phyloP scores from a whole-genome alignment of 2,113 vertebrate species.

The Noturus placidus region DNA sequence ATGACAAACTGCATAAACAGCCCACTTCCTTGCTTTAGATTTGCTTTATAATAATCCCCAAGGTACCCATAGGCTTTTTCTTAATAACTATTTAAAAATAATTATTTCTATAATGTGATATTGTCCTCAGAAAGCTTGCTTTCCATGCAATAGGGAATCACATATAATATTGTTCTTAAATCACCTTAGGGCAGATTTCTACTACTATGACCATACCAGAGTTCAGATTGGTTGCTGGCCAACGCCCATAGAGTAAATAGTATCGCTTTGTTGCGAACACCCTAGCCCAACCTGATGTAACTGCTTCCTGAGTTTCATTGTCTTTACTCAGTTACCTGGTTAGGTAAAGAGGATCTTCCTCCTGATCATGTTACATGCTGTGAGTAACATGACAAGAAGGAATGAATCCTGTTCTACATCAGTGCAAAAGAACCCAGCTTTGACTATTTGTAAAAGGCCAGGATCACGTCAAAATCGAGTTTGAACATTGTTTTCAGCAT shows the following conservation, averaged over 20 bases:
- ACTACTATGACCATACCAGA: constrained; percentile 12
- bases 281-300: not conserved
- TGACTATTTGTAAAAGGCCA: not conserved
- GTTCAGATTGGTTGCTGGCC: constrained; percentile 35
- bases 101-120: not conserved
- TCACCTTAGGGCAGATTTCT: constrained; percentile 19
- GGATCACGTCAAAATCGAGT: not conserved
- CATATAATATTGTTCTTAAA: not conserved
- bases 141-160: not conserved
- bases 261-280: constrained; percentile 16
- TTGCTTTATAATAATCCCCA: not conserved
- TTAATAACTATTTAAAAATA: not conserved
- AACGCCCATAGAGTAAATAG: constrained; percentile 50
- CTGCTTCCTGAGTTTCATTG: constrained; percentile 12
- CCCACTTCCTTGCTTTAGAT: not conserved
- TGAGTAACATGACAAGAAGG: not conserved
- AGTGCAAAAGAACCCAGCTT: not conserved
- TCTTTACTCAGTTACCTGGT: constrained; percentile 24
- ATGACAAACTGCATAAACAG: not conserved
- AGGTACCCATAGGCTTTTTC: not conserved
- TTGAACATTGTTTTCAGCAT: not conserved
- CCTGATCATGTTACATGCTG: not conserved
- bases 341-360: not conserved
- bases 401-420: not conserved
- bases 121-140: not conserved